These are phyloP conservation scores for Sebastes minor DNA, from an alignment of 2,797 vertebrate species.

Conservation along the genomic window DNA sequence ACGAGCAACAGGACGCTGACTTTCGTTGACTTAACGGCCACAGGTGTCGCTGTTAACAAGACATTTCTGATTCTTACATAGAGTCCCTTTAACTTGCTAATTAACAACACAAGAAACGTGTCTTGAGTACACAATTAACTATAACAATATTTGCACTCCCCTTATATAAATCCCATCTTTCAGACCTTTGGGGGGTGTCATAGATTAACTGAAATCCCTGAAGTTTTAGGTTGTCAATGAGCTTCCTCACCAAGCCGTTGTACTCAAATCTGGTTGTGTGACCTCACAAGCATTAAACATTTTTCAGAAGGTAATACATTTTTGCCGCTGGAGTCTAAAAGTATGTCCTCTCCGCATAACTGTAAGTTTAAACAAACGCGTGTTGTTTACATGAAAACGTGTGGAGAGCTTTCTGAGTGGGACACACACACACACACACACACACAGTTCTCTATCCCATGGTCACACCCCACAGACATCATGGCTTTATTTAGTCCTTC, in stretches of 20 bases:
- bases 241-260: not conserved
- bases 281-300: not conserved
- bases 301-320: not conserved
- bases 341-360: not conserved
- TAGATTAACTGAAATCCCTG: too few relatives aligned
- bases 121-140: not conserved
- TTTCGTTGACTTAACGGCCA: too few relatives aligned
- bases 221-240: not conserved
- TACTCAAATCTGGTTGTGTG: not conserved
- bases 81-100: not conserved
- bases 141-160: not conserved
- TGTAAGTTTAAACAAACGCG: not conserved
- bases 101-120: not conserved
- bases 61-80: too few relatives aligned
- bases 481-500: conserved; percentile 23
- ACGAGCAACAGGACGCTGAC: too few relatives aligned
- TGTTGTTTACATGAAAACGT: not conserved
- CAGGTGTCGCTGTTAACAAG: too few relatives aligned
- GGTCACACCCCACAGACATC: conserved; percentile 14
- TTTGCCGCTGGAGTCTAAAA: not conserved
- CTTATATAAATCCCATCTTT: too few relatives aligned
- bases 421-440: not conserved
- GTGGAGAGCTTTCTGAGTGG: not conserved
- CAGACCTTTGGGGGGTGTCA: too few relatives aligned
- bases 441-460: not conserved